These are phyloP conservation scores for Tuta absoluta DNA, from an alignment of 2,888 invertebrate species.

Conservation along the genomic window DNA sequence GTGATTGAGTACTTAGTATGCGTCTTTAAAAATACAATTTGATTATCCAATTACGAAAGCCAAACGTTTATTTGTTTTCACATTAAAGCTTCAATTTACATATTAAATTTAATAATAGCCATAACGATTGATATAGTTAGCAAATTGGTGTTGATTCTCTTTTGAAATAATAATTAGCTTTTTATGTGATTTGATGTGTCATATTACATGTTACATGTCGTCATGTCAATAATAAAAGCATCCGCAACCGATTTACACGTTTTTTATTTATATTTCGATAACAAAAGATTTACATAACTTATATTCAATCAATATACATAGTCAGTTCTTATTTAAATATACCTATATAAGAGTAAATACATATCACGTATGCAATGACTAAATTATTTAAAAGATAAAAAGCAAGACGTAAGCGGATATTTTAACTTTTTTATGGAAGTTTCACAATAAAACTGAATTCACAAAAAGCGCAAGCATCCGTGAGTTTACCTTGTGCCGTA, in stretches of 20 bases:
- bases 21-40: conserved; percentile 17
- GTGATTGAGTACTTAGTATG: conserved; percentile 46
- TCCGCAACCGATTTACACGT: conserved; percentile 37
- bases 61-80: background rate
- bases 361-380: too few species aligned
- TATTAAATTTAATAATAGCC: background rate
- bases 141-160: conserved; percentile 10
- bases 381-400: too few species aligned
- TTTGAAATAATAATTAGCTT: conserved; percentile 5
- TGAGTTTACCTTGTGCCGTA: too few species aligned
- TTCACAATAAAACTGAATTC: too few species aligned
- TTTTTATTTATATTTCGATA: conserved; percentile 32
- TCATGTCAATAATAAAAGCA: conserved; percentile 43
- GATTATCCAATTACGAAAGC: too few species aligned
- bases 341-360: background rate
- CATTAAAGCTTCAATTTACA: background rate
- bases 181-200: conserved; percentile 28
- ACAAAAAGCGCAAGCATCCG: too few species aligned
- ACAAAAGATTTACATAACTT: conserved; percentile 5
- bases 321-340: conserved; percentile 16
- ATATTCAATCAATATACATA: background rate
- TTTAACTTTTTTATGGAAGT: too few species aligned
- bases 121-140: conserved; percentile 12
- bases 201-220: conserved; percentile 23
- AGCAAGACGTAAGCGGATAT: too few species aligned